These are phyloP conservation scores for Margaritifera margaritifera DNA, from an alignment of 2,888 invertebrate genomes.

Conservation along the genomic window DNA sequence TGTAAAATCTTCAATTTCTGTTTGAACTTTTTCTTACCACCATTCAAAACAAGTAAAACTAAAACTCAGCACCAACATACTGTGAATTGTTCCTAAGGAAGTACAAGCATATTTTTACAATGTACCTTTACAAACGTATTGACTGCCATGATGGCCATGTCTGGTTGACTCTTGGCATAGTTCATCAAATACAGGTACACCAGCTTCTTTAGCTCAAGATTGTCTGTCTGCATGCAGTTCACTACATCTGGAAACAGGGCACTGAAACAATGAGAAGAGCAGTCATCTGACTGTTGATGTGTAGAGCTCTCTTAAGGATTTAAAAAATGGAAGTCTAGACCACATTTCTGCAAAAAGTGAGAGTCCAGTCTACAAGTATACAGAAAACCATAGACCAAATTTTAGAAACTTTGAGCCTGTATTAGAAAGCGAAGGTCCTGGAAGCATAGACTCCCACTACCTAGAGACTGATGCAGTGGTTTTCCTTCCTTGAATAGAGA, in stretches of 20 bases:
- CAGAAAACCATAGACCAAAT: not conserved
- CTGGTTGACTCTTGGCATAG: conserved; percentile 99
- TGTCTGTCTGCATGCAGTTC: conserved; percentile 99
- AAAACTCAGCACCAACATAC: not conserved
- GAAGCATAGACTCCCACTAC: too few species aligned
- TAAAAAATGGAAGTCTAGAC: not conserved
- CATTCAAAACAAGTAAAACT: too few species aligned
- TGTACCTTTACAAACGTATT: conserved; percentile 99
- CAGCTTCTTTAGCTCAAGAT: conserved; percentile 97
- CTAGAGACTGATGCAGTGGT: too few species aligned
- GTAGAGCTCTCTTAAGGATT: not conserved
- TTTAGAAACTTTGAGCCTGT: not conserved
- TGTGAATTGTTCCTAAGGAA: not conserved
- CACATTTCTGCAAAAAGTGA: not conserved
- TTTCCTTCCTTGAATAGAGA: too few species aligned
- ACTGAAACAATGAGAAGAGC: conserved; percentile 62
- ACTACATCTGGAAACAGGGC: conserved; percentile 99
- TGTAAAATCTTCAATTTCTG: too few species aligned
- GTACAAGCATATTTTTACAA: not conserved
- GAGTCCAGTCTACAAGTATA: not conserved
- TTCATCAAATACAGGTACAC: conserved; percentile 99
- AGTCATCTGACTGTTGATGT: not conserved
- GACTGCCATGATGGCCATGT: conserved; percentile 99
- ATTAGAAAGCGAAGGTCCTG: too few species aligned
- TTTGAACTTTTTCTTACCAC: too few species aligned